Evolutionary conservation across 2,888 invertebrate genomes (phyloP).

Genomic region (Alsophila aescularia): DNA sequence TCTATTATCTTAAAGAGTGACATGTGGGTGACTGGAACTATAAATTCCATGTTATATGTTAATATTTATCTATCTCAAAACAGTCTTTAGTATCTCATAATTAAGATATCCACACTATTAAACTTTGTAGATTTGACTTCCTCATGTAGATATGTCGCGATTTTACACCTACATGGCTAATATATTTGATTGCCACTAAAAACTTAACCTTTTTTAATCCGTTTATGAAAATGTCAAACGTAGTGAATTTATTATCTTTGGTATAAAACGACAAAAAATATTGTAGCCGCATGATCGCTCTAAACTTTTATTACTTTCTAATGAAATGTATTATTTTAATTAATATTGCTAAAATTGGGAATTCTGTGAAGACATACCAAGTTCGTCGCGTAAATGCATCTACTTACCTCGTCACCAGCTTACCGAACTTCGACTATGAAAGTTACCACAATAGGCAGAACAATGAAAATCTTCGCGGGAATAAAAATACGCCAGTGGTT

Average conservation of each 20-base stretch:
- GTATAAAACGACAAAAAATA: conserved; percentile 4
- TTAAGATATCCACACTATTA: too few species aligned
- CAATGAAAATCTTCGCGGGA: conserved; percentile 21
- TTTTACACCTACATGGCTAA: too few species aligned
- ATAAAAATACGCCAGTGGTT: conserved; percentile 23
- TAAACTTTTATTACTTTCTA: conserved; percentile 48
- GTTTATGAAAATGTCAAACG: background rate
- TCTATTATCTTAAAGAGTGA: too few species aligned
- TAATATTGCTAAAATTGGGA: conserved; percentile 49
- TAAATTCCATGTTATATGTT: too few species aligned
- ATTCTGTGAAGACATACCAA: conserved; percentile 65
- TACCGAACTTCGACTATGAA: conserved; percentile 54
- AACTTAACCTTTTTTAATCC: too few species aligned
- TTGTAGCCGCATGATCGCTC: conserved; percentile 37
- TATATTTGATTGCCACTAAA: too few species aligned
- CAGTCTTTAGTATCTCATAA: too few species aligned
- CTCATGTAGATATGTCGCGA: too few species aligned
- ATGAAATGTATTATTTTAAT: conserved; percentile 52
- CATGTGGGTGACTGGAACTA: too few species aligned
- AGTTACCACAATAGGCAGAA: conserved; percentile 18
- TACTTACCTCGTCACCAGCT: conserved; percentile 64
- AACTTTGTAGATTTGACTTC: too few species aligned
- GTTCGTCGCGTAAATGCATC: conserved; percentile 67
- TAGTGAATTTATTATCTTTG: too few species aligned
- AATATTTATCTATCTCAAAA: too few species aligned